Evolutionary conservation across 2,113 vertebrate genomes (phyloP).

Genomic region (Regulus satrapa): DNA sequence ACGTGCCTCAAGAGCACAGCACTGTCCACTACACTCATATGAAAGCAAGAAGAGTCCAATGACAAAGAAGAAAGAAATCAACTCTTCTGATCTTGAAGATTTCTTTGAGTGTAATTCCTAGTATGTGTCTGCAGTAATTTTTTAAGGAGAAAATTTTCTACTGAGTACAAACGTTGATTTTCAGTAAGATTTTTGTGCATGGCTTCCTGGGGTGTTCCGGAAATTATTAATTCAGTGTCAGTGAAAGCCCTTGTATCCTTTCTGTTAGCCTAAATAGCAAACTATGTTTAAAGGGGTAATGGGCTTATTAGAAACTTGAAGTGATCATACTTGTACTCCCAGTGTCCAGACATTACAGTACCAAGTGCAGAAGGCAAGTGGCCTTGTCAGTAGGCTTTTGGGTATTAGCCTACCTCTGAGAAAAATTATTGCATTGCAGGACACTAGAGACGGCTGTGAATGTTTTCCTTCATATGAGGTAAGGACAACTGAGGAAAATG

Average conservation of each 20-base stretch:
- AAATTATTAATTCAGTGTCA: not conserved
- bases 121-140: not conserved
- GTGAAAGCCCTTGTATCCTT: not conserved
- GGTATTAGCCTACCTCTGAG: conserved; percentile 3
- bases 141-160: not conserved
- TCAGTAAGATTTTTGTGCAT: not conserved
- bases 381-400: not conserved
- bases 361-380: not conserved
- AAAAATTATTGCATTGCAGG: conserved; percentile 42
- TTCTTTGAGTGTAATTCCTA: not conserved
- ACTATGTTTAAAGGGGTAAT: not conserved
- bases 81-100: not conserved
- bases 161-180: not conserved
- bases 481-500: conserved; percentile 53
- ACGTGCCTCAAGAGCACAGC: accelerated
- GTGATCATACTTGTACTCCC: not conserved
- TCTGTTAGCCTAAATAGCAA: not conserved
- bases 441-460: conserved; percentile 45
- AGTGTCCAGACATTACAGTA: not conserved
- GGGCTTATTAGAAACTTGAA: not conserved
- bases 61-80: not conserved
- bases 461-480: conserved; percentile 60
- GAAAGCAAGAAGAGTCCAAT: not conserved
- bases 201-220: not conserved
- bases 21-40: not conserved